Evolutionary conservation across 2,113 vertebrate genomes (phyloP).

Genomic region (Cheirogaleus medius): DNA sequence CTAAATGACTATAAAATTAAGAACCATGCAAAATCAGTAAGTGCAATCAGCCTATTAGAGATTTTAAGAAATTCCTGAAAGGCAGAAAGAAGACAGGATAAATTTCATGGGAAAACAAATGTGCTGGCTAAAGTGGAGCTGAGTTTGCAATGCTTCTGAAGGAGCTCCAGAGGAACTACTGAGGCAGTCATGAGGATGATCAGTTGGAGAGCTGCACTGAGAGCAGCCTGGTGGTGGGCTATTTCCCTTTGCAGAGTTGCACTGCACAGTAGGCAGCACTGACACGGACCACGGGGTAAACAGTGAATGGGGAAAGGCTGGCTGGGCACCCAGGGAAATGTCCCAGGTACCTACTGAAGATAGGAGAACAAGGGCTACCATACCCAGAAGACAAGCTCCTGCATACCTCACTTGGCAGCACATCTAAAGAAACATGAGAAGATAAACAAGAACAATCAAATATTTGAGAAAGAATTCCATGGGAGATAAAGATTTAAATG

Average conservation of each 20-base stretch:
- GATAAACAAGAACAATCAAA: not conserved
- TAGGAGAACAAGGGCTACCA: not conserved
- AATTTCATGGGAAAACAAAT: not conserved
- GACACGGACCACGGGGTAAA: not conserved
- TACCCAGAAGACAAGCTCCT: not conserved
- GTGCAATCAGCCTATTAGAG: not conserved
- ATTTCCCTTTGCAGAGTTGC: too few relatives aligned
- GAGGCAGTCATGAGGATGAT: rapidly evolving
- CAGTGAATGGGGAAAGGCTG: not conserved
- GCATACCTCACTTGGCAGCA: not conserved
- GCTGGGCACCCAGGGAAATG: not conserved
- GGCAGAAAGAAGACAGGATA: not conserved
- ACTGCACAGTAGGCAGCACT: not conserved
- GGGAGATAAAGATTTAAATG: not conserved
- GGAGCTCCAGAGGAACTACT: not conserved
- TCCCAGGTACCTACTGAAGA: not conserved
- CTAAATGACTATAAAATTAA: not conserved
- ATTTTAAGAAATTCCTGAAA: not conserved
- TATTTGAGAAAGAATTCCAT: not conserved
- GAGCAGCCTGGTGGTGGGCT: too few relatives aligned
- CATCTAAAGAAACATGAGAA: not conserved
- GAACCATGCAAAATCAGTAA: not conserved
- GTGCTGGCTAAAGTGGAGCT: not conserved
- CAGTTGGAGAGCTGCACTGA: rapidly evolving
- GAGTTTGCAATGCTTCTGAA: not conserved